These are phyloP conservation scores for Panurus biarmicus DNA, from an alignment of 2,113 vertebrate genomes.

Conservation along the genomic window DNA sequence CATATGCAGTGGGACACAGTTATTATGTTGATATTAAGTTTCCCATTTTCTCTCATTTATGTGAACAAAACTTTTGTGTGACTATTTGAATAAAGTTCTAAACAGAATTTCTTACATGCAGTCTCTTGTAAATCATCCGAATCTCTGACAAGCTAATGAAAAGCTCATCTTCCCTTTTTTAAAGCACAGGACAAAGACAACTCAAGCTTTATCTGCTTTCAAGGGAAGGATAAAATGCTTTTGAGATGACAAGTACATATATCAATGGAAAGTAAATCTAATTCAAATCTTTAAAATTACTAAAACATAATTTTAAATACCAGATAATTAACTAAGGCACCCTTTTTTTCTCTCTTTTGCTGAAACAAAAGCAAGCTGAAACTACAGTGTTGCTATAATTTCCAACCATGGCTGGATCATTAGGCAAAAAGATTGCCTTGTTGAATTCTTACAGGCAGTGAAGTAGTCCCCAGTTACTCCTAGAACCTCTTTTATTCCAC, in stretches of 20 bases:
- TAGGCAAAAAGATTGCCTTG: constrained; percentile 45
- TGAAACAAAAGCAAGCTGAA: constrained; percentile 5
- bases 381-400: background rate
- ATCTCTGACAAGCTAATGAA: background rate
- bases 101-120: background rate
- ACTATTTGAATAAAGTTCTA: background rate
- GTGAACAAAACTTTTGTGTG: background rate
- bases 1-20: background rate
- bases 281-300: background rate
- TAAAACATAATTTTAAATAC: background rate
- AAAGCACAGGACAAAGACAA: background rate
- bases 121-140: background rate
- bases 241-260: background rate
- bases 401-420: constrained; percentile 13
- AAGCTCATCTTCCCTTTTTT: background rate
- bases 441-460: constrained; percentile 43
- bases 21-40: background rate
- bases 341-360: background rate
- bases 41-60: background rate
- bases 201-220: background rate
- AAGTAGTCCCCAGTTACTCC: constrained; percentile 40
- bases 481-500: constrained; percentile 36
- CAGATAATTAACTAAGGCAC: background rate
- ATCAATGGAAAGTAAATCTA: background rate
- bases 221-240: background rate